Base-by-base conservation (phyloP, 1,140 invertebrate species). In the Harpegnathos saltator region DNA sequence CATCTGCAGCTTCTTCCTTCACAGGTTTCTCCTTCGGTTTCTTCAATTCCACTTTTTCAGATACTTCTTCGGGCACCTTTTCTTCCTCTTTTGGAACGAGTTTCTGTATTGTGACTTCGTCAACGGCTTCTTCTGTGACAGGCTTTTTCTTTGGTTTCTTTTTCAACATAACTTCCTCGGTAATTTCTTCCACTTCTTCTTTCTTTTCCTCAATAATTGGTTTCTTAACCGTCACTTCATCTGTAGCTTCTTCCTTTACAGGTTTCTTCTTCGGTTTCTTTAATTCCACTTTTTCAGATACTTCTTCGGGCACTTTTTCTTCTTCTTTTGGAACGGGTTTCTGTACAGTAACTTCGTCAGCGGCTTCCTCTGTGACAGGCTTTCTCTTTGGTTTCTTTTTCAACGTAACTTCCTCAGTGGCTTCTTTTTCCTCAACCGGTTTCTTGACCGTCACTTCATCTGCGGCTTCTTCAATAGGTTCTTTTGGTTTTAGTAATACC, bases 71-170 rank as follows among this genome's bases (percentile, higher is more conserved):
- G 38, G 86, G 82, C 58, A 72, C 65, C 50, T 85, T 56, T 77
- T 84, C 78, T 52, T 88, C 77, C 81, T 89, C 75, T 59, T 82
- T 85, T 15, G 82, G 59, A 48, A 85, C 75, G 26, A 83, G 80
- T 86, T 94, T 92, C 73, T 93, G 88, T 17, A 93, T 83, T 17
- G 86, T 92, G 12, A 93, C 72, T 87, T 91, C 90, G 56, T 91
- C 92, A 26, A 61, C 87, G 19, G 74, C 73, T 61, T 92, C 94
- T 82, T 92, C 91, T 15, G 86, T 68, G 11, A 88, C 85, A 44
- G 92, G 85, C 80, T 93, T 94, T 85, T 94, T 94, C 9, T 95
- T 93, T 80, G 95, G 94, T 81, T 93, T 94, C 62, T 89, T 88
- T 78, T 94, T 94, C 78, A 86, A 86, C 73, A 11, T 91, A 14